Evolutionary conservation across 2,113 vertebrate genomes (phyloP).

Genomic region (Pan paniscus): DNA sequence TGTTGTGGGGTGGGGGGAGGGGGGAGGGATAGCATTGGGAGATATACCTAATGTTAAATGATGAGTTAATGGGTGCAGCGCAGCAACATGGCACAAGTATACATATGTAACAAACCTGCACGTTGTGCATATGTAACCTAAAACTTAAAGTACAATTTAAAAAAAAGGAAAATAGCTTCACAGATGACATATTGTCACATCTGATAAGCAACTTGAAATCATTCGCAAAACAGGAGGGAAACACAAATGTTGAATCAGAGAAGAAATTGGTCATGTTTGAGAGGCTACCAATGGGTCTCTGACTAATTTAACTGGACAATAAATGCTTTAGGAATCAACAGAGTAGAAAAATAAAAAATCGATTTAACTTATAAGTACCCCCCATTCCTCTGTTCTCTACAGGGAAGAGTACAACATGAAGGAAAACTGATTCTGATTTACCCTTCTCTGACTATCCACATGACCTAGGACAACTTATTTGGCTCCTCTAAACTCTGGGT

Average conservation of each 20-base stretch:
- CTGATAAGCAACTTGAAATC: background rate
- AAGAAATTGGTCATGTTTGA: background rate
- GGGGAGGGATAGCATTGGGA: no score
- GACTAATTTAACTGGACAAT: background rate
- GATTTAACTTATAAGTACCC: background rate
- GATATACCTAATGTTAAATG: no score
- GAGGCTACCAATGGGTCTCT: background rate
- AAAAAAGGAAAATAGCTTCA: background rate
- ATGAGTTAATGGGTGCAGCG: no score
- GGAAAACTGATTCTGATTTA: background rate
- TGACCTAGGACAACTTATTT: background rate
- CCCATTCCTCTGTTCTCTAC: background rate
- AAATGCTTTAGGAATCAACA: background rate
- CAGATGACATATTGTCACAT: background rate
- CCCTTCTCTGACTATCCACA: background rate
- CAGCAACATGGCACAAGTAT: no score
- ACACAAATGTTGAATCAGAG: background rate
- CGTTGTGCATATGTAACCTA: no score
- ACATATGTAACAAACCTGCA: no score
- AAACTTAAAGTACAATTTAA: no score
- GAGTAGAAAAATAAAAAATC: background rate
- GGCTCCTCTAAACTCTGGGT: background rate
- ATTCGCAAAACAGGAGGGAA: background rate
- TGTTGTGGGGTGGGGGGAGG: no score
- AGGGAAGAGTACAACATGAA: background rate